Percentiles rank a stretch among this genome's conserved stretches.
Evolutionary conservation across 2,888 invertebrate genomes (phyloP).

Genomic region (Germaria angustata): DNA sequence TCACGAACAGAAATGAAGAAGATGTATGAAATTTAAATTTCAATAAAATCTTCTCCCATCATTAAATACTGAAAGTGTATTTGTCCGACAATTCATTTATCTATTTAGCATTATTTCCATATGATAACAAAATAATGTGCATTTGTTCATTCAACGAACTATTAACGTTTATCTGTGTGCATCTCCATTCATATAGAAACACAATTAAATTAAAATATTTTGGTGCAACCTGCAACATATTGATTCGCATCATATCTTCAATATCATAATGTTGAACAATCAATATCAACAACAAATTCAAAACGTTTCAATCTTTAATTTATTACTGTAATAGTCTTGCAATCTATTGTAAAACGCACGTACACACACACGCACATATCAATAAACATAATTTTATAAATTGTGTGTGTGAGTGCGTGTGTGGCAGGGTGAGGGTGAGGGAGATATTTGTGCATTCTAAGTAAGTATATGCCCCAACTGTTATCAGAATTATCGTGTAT

Average conservation of each 20-base stretch:
- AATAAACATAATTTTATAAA: too few relatives aligned
- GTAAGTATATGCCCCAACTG: conserved; percentile 13
- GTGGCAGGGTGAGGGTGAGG: background rate
- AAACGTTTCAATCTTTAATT: conserved; percentile 50
- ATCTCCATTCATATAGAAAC: conserved; percentile 3
- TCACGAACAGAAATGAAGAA: too few relatives aligned
- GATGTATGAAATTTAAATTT: background rate
- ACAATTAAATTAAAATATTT: conserved; percentile 1
- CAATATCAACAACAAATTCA: conserved; percentile 43
- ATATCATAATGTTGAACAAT: conserved; percentile 38
- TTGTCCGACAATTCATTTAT: background rate
- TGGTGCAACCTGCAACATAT: conserved; percentile 13
- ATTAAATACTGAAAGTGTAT: background rate
- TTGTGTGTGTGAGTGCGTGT: background rate
- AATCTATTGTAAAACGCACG: conserved; percentile 9
- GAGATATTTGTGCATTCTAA: conserved; percentile 6
- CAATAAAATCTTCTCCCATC: too few relatives aligned
- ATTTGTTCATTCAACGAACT: background rate
- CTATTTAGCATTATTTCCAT: too few relatives aligned
- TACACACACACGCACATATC: background rate
- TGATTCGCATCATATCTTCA: background rate
- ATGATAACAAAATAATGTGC: background rate
- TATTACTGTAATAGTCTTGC: conserved; percentile 46
- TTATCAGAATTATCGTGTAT: conserved; percentile 17
- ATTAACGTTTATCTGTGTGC: background rate